Evolutionary conservation across 1,140 invertebrate species (phyloP).

Genomic region (Sarcophaga bullata): DNA sequence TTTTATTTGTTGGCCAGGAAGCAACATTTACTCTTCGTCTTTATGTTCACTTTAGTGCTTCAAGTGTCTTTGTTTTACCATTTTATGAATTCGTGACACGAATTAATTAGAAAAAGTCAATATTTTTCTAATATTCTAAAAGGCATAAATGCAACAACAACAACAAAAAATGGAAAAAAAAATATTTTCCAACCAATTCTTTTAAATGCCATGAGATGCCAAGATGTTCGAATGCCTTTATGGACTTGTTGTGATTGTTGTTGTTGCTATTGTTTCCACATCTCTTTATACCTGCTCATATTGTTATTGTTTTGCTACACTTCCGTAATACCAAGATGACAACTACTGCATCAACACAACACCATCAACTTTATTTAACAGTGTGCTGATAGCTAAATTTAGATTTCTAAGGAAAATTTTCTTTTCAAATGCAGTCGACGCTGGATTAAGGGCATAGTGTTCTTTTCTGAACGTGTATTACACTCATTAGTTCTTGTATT

Average conservation of each 20-base stretch:
- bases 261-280: not conserved
- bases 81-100: not conserved
- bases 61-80: not conserved
- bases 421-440: too few species aligned
- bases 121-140: not conserved
- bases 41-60: not conserved
- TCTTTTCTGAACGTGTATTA: too few species aligned
- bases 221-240: too few species aligned
- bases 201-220: not conserved
- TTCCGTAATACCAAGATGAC: not conserved
- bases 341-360: not conserved
- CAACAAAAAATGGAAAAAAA: too few species aligned
- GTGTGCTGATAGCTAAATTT: not conserved
- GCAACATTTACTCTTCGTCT: not conserved
- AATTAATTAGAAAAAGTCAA: conserved; percentile 15
- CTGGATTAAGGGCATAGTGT: too few species aligned
- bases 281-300: not conserved
- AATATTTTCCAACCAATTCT: not conserved
- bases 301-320: not conserved
- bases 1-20: too few species aligned
- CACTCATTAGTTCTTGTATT: too few species aligned
- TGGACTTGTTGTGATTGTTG: not conserved
- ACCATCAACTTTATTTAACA: not conserved
- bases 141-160: not conserved
- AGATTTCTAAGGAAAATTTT: not conserved